A percentile compares a stretch with the other conserved stretches of the same genome.
Evolutionary conservation across 2,113 vertebrate genomes (phyloP).

Genomic region (Tringa solitaria): DNA sequence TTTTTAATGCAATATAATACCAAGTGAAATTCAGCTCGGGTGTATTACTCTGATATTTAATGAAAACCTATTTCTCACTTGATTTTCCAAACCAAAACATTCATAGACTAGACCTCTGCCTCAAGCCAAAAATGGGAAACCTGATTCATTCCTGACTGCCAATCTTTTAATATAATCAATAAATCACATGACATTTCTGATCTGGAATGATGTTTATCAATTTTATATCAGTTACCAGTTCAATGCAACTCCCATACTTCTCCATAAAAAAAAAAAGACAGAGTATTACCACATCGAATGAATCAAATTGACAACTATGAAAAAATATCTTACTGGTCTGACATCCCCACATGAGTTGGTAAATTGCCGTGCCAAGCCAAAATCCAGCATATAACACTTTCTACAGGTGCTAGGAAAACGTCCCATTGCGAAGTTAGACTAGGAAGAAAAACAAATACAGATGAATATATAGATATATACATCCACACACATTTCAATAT

Average conservation of each 20-base stretch:
- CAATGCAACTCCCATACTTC: not conserved
- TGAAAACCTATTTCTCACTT: not conserved
- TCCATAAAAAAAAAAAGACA: not conserved
- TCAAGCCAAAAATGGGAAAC: not conserved
- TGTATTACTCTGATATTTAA: not conserved
- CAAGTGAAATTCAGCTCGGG: not conserved
- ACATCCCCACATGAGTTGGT: conserved; percentile 98
- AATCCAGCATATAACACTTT: conserved; percentile 99
- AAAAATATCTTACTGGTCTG: conserved; percentile 88
- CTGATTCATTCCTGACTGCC: not conserved
- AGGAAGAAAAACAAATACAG: conserved; percentile 57
- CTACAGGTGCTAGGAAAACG: conserved; percentile 96
- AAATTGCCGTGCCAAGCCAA: conserved; percentile 97
- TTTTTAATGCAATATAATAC: not conserved
- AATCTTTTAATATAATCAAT: not conserved
- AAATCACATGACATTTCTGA: not conserved
- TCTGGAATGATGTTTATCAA: not conserved
- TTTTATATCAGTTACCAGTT: not conserved
- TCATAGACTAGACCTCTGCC: not conserved
- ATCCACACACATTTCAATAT: not conserved
- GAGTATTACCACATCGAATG: not conserved
- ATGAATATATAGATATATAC: not conserved
- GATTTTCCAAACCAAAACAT: not conserved
- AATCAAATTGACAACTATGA: not conserved
- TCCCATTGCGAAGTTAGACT: conserved; percentile 99